Base-by-base conservation (phyloP, 2,113 vertebrate species). In the Apteryx owenii region DNA sequence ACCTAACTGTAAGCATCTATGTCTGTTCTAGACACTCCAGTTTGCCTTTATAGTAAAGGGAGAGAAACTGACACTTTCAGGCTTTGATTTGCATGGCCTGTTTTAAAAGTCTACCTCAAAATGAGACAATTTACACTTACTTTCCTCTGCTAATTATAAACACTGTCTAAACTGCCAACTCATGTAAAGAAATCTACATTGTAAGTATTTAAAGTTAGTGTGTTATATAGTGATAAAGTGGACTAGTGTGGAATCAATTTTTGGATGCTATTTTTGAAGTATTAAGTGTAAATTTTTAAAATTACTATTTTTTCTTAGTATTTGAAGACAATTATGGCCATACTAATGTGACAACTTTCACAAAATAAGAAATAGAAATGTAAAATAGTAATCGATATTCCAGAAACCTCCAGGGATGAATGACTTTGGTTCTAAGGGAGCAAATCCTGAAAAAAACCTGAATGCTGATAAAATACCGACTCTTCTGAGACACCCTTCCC, bases 121-220 rank as follows among this genome's bases (percentile, higher is more conserved):
- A 61, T n/a, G 29, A 65, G 42, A 28, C 2, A 0, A 64, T 58
- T 72, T 81, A 48, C 4, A 13, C 1, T 4, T 73, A 14, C 12
- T 66, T 61, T 36, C 81, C 23, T 68, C 28, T 68, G 36, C 28
- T 7, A 5, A 5, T 69, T 58, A 36, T 36, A 4, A 85, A 10
- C 8, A 46, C 7, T 10, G 7, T 25, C 28, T 75, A 42, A 3
- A 53, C 20, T 77, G 40, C 6, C 14, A 68, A 25, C 12, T 85
- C 8, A 6, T 81, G 4, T 36, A 29, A 8, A 53, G 10, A 60
- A 7, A 5, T 28, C 42, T 26, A n/a, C 3, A 19, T 0, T 0
- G 2, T 5, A 48, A 60, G 2, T 36, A 23, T 53, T 23, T 64
- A 23, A 68, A 62, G 9, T n/a, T 50, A 44, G 66, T 69, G 19